Conservation (phyloP, 1,140 invertebrate genomes). For the Kradibia gibbosae region DNA sequence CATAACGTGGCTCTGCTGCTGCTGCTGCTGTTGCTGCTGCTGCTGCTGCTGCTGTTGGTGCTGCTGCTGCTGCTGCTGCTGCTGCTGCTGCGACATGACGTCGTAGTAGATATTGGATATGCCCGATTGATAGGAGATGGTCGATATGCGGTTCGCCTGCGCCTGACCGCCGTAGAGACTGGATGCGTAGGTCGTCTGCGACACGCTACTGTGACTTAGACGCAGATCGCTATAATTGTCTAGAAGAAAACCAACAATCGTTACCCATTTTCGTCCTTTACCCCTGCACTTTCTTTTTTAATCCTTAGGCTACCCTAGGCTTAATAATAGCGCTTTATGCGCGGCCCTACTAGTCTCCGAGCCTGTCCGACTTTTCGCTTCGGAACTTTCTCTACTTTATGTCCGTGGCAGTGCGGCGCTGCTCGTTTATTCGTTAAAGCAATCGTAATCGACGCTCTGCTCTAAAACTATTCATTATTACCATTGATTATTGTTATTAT, state of each 20-base stretch:
- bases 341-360: no score
- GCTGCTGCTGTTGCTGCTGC: slow-evolving; percentile 53
- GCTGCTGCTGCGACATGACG: slow-evolving; percentile 57
- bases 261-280: no score
- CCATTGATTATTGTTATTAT: no score
- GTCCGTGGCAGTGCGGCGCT: no score
- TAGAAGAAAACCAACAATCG: slow-evolving; percentile 50
- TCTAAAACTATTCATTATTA: no score
- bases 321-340: no score
- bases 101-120: slow-evolving; percentile 60
- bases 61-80: slow-evolving; percentile 58
- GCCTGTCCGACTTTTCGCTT: no score
- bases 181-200: slow-evolving; percentile 55
- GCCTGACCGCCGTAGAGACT: slow-evolving; percentile 54
- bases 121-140: slow-evolving; percentile 52
- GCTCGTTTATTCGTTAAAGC: no score
- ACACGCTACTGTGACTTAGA: slow-evolving; percentile 55
- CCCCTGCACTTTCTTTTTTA: no score
- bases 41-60: slow-evolving; percentile 61
- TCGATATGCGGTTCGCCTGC: slow-evolving; percentile 51
- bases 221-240: slow-evolving; percentile 66
- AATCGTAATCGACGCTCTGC: no score
- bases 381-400: no score
- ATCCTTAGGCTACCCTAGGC: no score
- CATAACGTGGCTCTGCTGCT: slow-evolving; percentile 49